Base-by-base conservation (phyloP, 2,888 invertebrate species). In the Amblyjoppa proteus region DNA sequence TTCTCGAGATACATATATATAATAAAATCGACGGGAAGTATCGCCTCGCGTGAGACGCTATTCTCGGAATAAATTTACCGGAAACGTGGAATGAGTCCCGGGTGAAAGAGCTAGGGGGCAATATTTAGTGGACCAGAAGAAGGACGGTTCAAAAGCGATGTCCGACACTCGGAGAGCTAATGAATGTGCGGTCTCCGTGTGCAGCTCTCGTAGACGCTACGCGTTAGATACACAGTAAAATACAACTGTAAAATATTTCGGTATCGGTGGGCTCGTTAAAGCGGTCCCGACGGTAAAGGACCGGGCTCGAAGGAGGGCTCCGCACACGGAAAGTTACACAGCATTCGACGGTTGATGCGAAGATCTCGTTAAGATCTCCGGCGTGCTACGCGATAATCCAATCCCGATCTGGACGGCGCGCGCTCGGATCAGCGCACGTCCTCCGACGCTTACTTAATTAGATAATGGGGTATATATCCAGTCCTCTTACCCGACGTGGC, bases 1-100 rank as follows among this genome's bases (percentile, higher is more conserved):
- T 87, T 70, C 78, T 81, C 76, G 83, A 87, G 85, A 83, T 81
- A 45, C 0, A 83, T 88, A 83, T 88, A 85, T 85, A 87, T 87
- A 85, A 75, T 74, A 58, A 75, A 82, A 81, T 83, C 84, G 58
- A 81, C 80, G 77, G 84, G 75, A 56, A 74, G 61, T 73, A 77
- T 51, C 25, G 70, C 69, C 68, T 68, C 74, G 68, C 49, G 31
- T 53, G 61, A 38, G 51, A 41, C 34, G 64, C 56, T 49, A 1
- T 79, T 85, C 79, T 76, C 38, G 53, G 56, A 81, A 84, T 70
- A 79, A 66, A 76, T 85, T 85, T 56, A 79, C 71, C 61, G 81
- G n/a, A 49, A 49, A 70, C n/a, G 69, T 20, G 31, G n/a, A 73
- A 28, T 70, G 28, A 38, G 11, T 28, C n/a, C 11, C 56, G 25